These are phyloP conservation scores for Antennarius striatus DNA, from an alignment of 2,113 vertebrate genomes.

Conservation along the genomic window DNA sequence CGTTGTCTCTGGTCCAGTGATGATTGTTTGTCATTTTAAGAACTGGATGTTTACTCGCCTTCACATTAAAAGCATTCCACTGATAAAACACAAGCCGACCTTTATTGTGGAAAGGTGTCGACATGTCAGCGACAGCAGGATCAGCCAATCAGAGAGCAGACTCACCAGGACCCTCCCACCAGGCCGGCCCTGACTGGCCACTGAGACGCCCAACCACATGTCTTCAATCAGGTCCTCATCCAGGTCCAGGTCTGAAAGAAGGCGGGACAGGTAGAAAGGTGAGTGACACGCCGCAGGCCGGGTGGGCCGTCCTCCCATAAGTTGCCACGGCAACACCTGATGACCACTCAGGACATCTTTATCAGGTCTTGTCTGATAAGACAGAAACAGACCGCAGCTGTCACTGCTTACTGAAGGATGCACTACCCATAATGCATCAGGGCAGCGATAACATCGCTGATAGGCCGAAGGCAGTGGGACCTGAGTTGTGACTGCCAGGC, in stretches of 20 bases:
- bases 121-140: not conserved
- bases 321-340: constrained; percentile 7
- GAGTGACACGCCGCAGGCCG: not conserved
- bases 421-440: constrained; percentile 39
- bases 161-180: constrained; percentile 87
- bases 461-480: not conserved
- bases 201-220: constrained; percentile 93
- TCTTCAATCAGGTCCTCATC: constrained; percentile 81
- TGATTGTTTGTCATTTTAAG: too few relatives aligned
- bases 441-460: constrained; percentile 22
- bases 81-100: too few relatives aligned
- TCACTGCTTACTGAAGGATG: constrained; percentile 14
- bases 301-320: not conserved
- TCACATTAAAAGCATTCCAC: too few relatives aligned
- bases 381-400: constrained; percentile 21
- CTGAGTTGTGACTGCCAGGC: not conserved
- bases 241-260: constrained; percentile 28
- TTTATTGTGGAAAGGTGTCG: too few relatives aligned
- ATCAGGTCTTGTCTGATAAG: constrained; percentile 14
- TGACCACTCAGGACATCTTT: constrained; percentile 4
- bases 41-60: too few relatives aligned
- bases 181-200: constrained; percentile 85
- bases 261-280: not conserved
- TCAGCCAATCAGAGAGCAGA: constrained; percentile 53
- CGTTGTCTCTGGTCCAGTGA: too few relatives aligned